These are phyloP conservation scores for Dryadula phaetusa DNA, from an alignment of 2,888 invertebrate species.

Conservation along the genomic window DNA sequence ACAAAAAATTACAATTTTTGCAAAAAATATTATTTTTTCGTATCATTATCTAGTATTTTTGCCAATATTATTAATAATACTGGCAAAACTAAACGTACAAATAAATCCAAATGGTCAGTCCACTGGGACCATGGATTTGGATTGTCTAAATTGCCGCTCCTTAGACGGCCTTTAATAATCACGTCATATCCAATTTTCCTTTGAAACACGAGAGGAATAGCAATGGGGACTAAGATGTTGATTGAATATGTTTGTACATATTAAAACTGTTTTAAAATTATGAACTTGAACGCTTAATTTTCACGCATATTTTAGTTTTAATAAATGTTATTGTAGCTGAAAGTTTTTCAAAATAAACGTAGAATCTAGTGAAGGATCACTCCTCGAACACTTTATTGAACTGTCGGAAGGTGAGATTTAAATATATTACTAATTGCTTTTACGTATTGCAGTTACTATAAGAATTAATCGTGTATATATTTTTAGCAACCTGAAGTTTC, in stretches of 20 bases:
- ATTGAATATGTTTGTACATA: conserved; percentile 65
- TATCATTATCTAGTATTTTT: background rate
- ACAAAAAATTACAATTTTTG: too few relatives aligned
- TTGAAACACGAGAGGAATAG: conserved; percentile 69
- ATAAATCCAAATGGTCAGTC: conserved; percentile 60
- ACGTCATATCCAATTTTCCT: conserved; percentile 81
- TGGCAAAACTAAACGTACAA: conserved; percentile 52
- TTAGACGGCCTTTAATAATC: conserved; percentile 79
- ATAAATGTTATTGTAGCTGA: too few relatives aligned
- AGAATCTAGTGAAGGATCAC: too few relatives aligned
- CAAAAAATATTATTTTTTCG: too few relatives aligned
- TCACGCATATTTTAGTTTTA: background rate
- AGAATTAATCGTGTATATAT: too few relatives aligned
- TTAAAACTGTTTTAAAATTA: conserved; percentile 49
- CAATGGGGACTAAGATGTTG: conserved; percentile 60
- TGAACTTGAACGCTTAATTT: conserved; percentile 20
- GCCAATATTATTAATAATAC: conserved; percentile 11
- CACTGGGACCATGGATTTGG: conserved; percentile 72
- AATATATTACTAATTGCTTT: too few relatives aligned
- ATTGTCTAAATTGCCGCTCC: conserved; percentile 77
- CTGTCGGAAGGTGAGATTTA: too few relatives aligned
- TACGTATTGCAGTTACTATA: too few relatives aligned
- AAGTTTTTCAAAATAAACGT: too few relatives aligned
- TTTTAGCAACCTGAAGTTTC: too few relatives aligned
- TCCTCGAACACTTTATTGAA: too few relatives aligned